These are phyloP conservation scores for Anaspis maculata DNA, from an alignment of 2,888 invertebrate genomes.

Conservation along the genomic window DNA sequence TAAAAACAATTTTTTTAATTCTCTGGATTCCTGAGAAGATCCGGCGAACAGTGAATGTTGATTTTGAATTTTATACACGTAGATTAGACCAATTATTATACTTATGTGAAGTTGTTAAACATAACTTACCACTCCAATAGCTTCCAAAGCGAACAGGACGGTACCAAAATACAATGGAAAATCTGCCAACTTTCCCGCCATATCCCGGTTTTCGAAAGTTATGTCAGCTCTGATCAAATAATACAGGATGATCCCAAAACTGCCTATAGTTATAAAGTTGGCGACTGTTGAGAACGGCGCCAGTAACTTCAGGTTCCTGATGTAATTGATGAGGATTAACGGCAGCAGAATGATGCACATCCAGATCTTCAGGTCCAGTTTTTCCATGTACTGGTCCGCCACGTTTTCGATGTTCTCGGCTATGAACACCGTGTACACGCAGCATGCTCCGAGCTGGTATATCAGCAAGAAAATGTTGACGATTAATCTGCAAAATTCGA, in stretches of 20 bases:
- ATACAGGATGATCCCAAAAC: constrained; percentile 67
- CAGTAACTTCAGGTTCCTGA: constrained; percentile 67
- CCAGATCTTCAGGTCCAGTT: constrained; percentile 52
- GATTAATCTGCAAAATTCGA: constrained; percentile 54
- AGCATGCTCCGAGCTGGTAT: constrained; percentile 93
- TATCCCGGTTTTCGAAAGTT: constrained; percentile 42
- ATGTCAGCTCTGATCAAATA: constrained; percentile 60
- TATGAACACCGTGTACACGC: constrained; percentile 93
- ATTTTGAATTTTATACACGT: too few relatives aligned
- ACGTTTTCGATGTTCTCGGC: constrained; percentile 74
- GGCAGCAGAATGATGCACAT: constrained; percentile 68
- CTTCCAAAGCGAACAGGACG: constrained; percentile 81
- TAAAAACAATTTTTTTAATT: too few relatives aligned
- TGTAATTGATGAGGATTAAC: constrained; percentile 60
- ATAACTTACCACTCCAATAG: constrained; percentile 64
- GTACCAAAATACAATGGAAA: constrained; percentile 84
- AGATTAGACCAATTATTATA: too few relatives aligned
- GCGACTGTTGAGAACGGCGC: constrained; percentile 80
- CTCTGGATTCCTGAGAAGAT: too few relatives aligned
- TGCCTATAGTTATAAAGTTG: constrained; percentile 68
- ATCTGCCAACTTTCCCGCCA: constrained; percentile 45
- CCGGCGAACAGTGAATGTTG: too few relatives aligned
- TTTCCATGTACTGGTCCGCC: constrained; percentile 45
- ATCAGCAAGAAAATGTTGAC: constrained; percentile 69
- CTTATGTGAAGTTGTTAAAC: background rate